These are phyloP conservation scores for Nasonia giraulti DNA, from an alignment of 1,140 invertebrate genomes.

Conservation along the genomic window DNA sequence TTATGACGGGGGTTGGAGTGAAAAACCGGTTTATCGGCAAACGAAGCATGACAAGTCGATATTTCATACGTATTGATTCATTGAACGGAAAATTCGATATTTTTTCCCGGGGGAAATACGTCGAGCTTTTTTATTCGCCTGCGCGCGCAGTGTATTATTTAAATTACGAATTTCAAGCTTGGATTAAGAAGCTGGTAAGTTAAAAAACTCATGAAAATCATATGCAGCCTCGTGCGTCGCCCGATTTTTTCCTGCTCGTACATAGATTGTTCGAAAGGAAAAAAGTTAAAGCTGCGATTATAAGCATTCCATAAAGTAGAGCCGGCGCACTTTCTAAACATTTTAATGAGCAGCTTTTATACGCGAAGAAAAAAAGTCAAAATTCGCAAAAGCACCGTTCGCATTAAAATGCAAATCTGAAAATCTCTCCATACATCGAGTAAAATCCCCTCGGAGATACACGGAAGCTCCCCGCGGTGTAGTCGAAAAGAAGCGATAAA, in stretches of 20 bases:
- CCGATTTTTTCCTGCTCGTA: neutral
- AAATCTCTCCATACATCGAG: neutral
- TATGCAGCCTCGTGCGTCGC: neutral
- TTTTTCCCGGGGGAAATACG: neutral
- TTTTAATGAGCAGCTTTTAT: no score
- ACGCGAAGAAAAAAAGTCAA: neutral
- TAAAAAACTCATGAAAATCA: conserved; percentile 5
- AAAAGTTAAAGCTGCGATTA: neutral
- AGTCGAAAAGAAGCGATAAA: neutral
- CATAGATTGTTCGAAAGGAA: neutral
- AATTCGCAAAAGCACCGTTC: no score
- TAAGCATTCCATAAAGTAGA: neutral
- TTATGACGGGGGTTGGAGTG: no score
- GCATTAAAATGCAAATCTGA: no score
- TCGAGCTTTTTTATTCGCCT: neutral
- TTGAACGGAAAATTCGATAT: no score
- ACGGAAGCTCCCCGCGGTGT: neutral
- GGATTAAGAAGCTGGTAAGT: neutral
- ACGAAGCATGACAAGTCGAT: no score
- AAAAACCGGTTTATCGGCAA: no score
- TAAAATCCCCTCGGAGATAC: neutral
- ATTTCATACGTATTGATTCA: no score
- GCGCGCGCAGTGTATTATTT: neutral
- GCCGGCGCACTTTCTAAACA: neutral
- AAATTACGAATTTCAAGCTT: conserved; percentile 14